Conservation (phyloP, 2,113 vertebrate genomes). For the Eurypyga helias region DNA sequence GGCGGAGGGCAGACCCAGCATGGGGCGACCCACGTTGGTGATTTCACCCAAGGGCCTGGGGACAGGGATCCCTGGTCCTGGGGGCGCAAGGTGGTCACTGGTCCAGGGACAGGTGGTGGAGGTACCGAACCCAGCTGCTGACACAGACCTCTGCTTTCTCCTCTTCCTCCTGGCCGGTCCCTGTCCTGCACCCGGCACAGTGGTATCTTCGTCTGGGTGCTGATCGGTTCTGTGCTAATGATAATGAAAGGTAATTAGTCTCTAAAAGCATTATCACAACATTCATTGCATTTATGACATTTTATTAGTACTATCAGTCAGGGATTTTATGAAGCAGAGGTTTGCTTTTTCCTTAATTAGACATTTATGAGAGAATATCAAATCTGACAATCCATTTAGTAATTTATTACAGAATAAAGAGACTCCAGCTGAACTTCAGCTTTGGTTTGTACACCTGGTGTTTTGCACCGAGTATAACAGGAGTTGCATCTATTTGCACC, state of each 20-base stretch:
- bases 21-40: fast-evolving
- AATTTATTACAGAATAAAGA: conserved; percentile 59
- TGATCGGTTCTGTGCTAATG: conserved; percentile 26
- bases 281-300: background rate
- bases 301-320: conserved; percentile 34
- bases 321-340: conserved; percentile 11
- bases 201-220: background rate
- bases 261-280: conserved; percentile 21
- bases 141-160: background rate
- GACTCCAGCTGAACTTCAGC: background rate
- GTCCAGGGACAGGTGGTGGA: background rate
- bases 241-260: conserved; percentile 52
- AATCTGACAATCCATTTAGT: conserved; percentile 1
- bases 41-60: background rate
- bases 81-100: background rate
- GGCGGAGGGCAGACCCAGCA: fast-evolving
- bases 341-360: conserved; percentile 36
- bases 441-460: background rate
- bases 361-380: conserved; percentile 18
- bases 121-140: background rate
- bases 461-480: background rate
- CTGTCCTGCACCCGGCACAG: background rate
- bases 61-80: fast-evolving
- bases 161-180: background rate
- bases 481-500: background rate